Base-by-base conservation (phyloP, 2,113 vertebrate species). In the Platichthys stellatus region DNA sequence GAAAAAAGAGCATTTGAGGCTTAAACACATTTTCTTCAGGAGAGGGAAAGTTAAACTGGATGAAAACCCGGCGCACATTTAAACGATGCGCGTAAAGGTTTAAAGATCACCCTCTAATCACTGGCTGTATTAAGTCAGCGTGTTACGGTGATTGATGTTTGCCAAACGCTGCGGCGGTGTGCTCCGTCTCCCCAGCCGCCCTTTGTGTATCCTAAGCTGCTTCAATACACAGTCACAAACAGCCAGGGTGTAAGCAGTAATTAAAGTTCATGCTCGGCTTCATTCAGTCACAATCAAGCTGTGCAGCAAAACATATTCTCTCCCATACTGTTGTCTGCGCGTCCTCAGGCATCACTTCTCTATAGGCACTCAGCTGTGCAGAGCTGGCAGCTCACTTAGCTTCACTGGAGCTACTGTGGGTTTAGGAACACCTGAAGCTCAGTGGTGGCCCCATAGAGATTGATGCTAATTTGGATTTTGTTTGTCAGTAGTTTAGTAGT, bases 231-330 rank as follows among this genome's bases (percentile, higher is more conserved):
- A 80, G 71, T 72, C 92, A 91, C 91, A 93, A 91, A 93, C 92
- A 92, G 72, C 86, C 80, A 63, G 87, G 76, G 88, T 92, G 89
- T 92, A 92, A 92, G 90, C 88, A 92, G 89, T 94, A 93, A 94
- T 94, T 94, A 94, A 93, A 94, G 91, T 92, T 92, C 90, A 93
- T 85, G 92, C 92, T 90, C 80, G 87, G 85, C 89, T 94, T 92
- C 93, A 86, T 92, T 94, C 93, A 91, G 93, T 94, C 90, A 93
- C 93, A 92, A 94, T 94, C 91, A 94, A 88, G 91, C 90, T 88
- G 91, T 78, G 89, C 91, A 78, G 87, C 84, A 88, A 89, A 92
- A 92, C 88, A 92, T 89, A 86, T 88, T 91, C 88, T 88, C 86
- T 79, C 62, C 78, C 85, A 85, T 82, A 83, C 85, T 72, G 89